Base-by-base conservation (phyloP, 1,140 invertebrate genomes). In the Drosophila nikananu region DNA sequence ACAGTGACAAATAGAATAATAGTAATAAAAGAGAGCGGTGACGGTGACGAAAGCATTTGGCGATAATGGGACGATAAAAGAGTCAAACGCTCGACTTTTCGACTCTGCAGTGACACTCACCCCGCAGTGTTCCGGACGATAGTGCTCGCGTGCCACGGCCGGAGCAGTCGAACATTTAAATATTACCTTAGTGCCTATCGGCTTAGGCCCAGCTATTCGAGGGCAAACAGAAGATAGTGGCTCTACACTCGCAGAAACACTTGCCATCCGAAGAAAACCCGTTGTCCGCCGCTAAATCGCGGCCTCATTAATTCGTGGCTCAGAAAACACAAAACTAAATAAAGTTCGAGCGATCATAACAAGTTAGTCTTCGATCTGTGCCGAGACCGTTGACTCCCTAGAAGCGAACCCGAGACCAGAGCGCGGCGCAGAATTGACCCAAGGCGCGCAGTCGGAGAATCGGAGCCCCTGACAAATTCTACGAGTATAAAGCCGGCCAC, bases 31-130 rank as follows among this genome's bases (percentile, higher is more conserved):
- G 35, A 77, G 71, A 70, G 71, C 83, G 67, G 66, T 80, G 64
- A 74, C 71, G 77, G 54, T 55, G 84, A 87, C 84, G 84, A 87
- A 89, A 89, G 84, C 84, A 66, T 89, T 89, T 75, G 46, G 80
- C 81, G 83, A 89, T 87, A 87, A 87, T 87, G 83, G 61, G 89
- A 87, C 81, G 83, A 87, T 87, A 87, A 87, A 87, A 87, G 84
- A 83, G 67, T 67, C 80, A 74, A 51, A 57, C 49, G 65, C 58
- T 55, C 30, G 27, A 58, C 62, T 54, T 66, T 46, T 66, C 35
- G 66, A 71, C 75, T 70, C 67, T 62, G 67, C 67, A 44, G 41
- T 52, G 67, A 60, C 51, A 73, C 49, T 17, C 41, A 23, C 23
- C 32, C 71, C 54, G 30, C 49, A 32, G 67, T 73, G 35, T 37